Evolutionary conservation across 2,888 invertebrate genomes (phyloP), one percentile per base, ranked within the genome.

Genomic region (Philopedon plagiatum): DNA sequence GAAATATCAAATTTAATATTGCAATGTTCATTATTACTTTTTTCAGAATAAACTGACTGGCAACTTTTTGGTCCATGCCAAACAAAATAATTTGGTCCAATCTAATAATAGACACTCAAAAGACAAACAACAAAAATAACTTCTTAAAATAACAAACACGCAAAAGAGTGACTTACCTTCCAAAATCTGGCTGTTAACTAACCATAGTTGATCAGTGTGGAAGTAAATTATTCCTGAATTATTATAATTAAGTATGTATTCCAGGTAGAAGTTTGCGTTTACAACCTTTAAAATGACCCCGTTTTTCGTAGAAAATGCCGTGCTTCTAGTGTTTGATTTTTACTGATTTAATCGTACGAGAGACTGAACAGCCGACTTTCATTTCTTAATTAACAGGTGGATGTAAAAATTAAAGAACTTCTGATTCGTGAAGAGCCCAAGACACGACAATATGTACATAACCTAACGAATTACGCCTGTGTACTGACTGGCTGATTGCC

Each of bases 341-440:
- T 60, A 60, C 18, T 15, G 26, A 41, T 44, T 46, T 9, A 46
- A 32, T 9, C 39, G 37, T 37, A 57, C 34, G 39, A 37, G 34
- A 37, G 8, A 62, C 62, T 46, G 19, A 62, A 62, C 46, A 18
- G 18, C 19, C 11, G 26, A 44, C 60, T 62, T 62, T 62, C 62
- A 46, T 62, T 62, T 49, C 32, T 49, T 62, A 62, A 46, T 62
- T 46, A 62, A 62, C 62, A 46, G 62, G 44, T 62, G 62, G 46
- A 62, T 34, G 46, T 32, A 15, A 54, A n/a, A 44, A 61, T 60
- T 41, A 60, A 41, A 19, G 13, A 23, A 57, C 44, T 60, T 44
- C 11, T 41, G 26, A 34, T 44, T 41, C 60, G 60, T 46, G 46
- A 62, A 29, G 57, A 57, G 37, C 34, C 21, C 51, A 26, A 13